phyloP scores from a whole-genome alignment of 2,888 invertebrate genomes.

The Megaustenia siamemsis region DNA sequence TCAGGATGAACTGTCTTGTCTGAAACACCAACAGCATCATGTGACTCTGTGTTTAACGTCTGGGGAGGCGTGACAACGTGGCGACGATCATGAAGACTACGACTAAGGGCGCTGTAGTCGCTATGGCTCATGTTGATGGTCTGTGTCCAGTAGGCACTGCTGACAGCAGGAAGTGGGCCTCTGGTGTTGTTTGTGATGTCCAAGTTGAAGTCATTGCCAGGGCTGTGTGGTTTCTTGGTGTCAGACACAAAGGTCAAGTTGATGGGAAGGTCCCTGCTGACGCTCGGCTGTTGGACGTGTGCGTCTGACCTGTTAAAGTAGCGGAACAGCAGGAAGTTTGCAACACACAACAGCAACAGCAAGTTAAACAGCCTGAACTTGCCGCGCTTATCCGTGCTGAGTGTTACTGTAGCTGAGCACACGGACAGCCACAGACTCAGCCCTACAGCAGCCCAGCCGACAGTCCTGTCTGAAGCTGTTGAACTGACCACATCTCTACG shows the following conservation, averaged over 20 bases:
- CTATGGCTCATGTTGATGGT: too few relatives aligned
- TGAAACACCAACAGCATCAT: too few relatives aligned
- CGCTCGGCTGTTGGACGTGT: too few relatives aligned
- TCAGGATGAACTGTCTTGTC: too few relatives aligned
- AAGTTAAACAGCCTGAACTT: conserved; percentile 51
- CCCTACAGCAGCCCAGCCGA: neutral
- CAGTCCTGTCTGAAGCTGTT: neutral
- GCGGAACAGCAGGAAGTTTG: conserved; percentile 49
- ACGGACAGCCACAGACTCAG: neutral
- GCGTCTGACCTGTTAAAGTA: neutral
- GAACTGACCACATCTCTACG: too few relatives aligned
- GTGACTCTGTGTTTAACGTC: too few relatives aligned
- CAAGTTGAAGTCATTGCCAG: too few relatives aligned
- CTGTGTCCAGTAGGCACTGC: too few relatives aligned
- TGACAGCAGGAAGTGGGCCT: too few relatives aligned
- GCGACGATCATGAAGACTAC: too few relatives aligned
- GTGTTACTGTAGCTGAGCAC: neutral
- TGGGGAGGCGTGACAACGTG: too few relatives aligned
- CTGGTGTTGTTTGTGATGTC: neutral
- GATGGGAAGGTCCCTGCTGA: neutral
- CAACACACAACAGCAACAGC: conserved; percentile 38
- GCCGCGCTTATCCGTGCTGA: conserved; percentile 39
- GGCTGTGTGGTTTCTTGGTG: neutral
- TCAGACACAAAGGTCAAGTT: neutral
- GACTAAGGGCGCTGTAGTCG: too few relatives aligned